Evolutionary conservation across 2,888 invertebrate species (phyloP).

Genomic region (Pristionchus arcanus): DNA sequence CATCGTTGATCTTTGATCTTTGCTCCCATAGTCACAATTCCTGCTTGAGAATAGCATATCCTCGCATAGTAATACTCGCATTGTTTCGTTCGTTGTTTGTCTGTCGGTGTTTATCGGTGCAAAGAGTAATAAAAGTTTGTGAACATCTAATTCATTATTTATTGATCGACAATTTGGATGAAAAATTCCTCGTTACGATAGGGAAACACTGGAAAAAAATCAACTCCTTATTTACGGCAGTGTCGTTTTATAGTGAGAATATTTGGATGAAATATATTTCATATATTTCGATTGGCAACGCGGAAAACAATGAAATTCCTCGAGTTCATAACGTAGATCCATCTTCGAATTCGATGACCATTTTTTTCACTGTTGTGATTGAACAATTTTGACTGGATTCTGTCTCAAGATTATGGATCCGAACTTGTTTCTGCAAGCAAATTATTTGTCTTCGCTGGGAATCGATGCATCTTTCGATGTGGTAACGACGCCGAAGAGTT

Average conservation of each 20-base stretch:
- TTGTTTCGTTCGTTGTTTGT: neutral
- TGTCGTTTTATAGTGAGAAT: too few species aligned
- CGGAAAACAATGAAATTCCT: too few species aligned
- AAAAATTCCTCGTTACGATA: neutral
- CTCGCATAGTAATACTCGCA: neutral
- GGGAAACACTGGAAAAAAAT: too few species aligned
- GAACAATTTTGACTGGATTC: too few species aligned
- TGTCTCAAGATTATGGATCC: too few species aligned
- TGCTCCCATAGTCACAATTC: conserved; percentile 2
- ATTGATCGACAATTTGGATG: neutral
- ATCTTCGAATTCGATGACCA: neutral
- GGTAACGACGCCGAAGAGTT: too few species aligned
- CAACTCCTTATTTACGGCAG: too few species aligned
- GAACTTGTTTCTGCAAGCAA: too few species aligned
- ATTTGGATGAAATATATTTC: too few species aligned
- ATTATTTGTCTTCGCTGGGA: too few species aligned
- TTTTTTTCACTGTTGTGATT: neutral
- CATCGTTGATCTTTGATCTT: conserved; percentile 42
- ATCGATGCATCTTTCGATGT: too few species aligned
- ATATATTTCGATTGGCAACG: too few species aligned
- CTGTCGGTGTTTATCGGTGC: neutral
- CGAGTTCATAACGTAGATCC: neutral
- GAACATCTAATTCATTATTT: neutral
- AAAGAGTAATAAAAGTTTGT: neutral
- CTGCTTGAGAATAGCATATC: conserved; percentile 14